Conservation (phyloP, 2,113 vertebrate species). For the Thunnus maccoyii region DNA sequence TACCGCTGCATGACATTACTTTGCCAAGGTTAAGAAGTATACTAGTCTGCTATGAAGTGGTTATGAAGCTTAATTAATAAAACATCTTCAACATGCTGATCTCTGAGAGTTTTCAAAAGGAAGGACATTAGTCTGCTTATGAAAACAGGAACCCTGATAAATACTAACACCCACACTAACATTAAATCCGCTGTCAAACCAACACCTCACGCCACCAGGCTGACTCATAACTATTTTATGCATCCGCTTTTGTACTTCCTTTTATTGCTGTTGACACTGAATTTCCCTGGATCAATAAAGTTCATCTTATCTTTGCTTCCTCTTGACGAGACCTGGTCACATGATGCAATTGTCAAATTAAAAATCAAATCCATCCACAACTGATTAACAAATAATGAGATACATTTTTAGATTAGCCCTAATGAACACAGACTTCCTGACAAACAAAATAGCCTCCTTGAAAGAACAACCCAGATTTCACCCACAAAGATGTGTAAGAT, state of each 20-base stretch:
- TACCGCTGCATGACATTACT: slow-evolving; percentile 8
- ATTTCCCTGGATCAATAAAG: slow-evolving; percentile 11
- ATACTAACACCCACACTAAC: neutral
- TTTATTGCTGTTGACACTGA: slow-evolving; percentile 6
- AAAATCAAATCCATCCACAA: neutral
- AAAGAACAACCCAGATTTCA: neutral
- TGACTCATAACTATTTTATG: neutral
- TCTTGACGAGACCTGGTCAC: neutral
- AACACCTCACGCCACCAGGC: neutral
- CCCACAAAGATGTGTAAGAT: neutral
- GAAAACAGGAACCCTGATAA: neutral
- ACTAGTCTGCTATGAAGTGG: slow-evolving; percentile 18
- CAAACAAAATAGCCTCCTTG: slow-evolving; percentile 16
- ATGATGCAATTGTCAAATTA: neutral
- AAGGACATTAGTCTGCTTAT: neutral
- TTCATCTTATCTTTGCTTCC: slow-evolving; percentile 11
- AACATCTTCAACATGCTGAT: slow-evolving; percentile 7
- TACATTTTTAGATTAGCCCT: neutral
- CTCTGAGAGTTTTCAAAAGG: neutral
- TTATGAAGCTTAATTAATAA: slow-evolving; percentile 35
- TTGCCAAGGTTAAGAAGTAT: neutral
- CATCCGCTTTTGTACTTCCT: slow-evolving; percentile 19
- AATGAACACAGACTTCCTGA: neutral
- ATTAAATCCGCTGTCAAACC: neutral
- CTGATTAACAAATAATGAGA: neutral